Evolutionary conservation across 1,140 invertebrate species (phyloP).

Genomic region (Papilio machaon): DNA sequence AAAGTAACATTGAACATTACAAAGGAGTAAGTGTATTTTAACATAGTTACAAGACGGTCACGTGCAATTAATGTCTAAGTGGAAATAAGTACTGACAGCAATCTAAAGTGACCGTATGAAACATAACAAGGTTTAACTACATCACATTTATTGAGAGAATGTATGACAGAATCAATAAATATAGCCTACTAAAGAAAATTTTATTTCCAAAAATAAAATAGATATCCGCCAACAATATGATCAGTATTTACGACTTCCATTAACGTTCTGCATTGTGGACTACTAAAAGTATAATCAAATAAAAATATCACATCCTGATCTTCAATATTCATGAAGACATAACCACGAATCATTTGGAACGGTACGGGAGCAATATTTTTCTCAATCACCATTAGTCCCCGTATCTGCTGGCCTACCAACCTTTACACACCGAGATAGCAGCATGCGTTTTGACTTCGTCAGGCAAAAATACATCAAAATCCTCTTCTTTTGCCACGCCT

Average conservation of each 20-base stretch:
- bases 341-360: constrained; percentile 72
- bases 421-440: constrained; percentile 70
- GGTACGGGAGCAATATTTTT: constrained; percentile 76
- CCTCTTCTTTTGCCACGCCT: constrained; percentile 39
- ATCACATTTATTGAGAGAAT: neutral
- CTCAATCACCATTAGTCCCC: constrained; percentile 80
- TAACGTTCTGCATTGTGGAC: constrained; percentile 55
- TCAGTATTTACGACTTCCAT: constrained; percentile 59
- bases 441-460: constrained; percentile 51
- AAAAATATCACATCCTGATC: constrained; percentile 71
- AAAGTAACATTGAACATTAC: too few species aligned
- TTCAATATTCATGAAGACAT: constrained; percentile 82
- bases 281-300: constrained; percentile 71
- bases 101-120: neutral
- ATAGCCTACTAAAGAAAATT: constrained; percentile 17
- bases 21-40: too few species aligned
- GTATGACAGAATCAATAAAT: neutral
- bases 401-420: constrained; percentile 73
- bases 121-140: neutral
- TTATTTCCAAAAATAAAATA: constrained; percentile 29
- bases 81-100: neutral
- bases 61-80: too few species aligned
- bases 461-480: constrained; percentile 67
- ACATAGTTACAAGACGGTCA: too few species aligned
- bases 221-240: constrained; percentile 34